Evolutionary conservation across 2,888 invertebrate genomes (phyloP), one percentile per base, ranked within the genome.

Genomic region (Congeria kusceri): DNA sequence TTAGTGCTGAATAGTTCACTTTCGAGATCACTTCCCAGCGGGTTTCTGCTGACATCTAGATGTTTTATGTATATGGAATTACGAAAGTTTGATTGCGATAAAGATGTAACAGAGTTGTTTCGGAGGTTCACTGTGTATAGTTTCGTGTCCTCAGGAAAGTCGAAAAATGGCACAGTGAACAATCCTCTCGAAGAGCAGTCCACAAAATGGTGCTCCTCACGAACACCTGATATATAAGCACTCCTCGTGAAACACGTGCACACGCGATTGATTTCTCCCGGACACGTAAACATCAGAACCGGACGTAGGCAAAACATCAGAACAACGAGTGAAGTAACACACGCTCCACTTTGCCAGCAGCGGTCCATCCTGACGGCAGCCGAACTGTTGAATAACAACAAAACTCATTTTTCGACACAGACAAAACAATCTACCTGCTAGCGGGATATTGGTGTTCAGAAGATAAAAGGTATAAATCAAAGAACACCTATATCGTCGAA

Each of bases 121-220:
- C 73, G 72, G 32, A 83, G 28, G 18, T 27, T 58, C 15, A 83
- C 56, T 25, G 78, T 59, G 20, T 76, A 57, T n/a, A 83, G 25
- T 46, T 67, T 75, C 9, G 65, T 58, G 23, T 80, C 71, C 47
- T 72, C 44, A 15, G 53, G 49, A 39, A 83, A 78, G 28, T 78
- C 75, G n/a, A 83, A n/a, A 25, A 63, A 20, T n/a, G 83, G 83
- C 9, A 80, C 57, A 23, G 61, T 13, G 39, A 63, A 67, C 9
- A 83, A 70, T 15, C 72, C 70, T 28, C 78, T 69, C 1, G 83
- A 83, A 0, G 83, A 83, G 29, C 83, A 83, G 39, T 83, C 72
- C 5, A 83, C 83, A n/a, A 61, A 62, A 18, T 63, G 62, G 7
- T 49, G 69, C 59, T 71, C 68, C 27, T 61, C 29, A 39, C 65